Evolutionary conservation across 2,113 vertebrate genomes (phyloP).

Genomic region (Pycnonotus jocosus): DNA sequence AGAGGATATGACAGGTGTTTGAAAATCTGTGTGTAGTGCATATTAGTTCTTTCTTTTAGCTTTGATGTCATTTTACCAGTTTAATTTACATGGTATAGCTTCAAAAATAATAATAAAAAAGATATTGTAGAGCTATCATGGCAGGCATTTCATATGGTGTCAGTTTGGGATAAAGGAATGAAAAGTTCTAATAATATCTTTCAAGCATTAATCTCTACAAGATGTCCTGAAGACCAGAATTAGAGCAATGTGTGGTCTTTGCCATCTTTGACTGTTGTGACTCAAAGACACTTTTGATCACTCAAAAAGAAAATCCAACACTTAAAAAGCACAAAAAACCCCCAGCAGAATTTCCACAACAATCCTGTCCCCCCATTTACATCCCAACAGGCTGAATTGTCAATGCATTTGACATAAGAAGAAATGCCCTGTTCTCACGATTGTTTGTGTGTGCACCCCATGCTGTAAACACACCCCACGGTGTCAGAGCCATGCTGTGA

Average conservation of each 20-base stretch:
- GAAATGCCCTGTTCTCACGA: slow-evolving; percentile 18
- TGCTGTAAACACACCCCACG: neutral
- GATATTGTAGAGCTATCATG: neutral
- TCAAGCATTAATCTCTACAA: slow-evolving; percentile 54
- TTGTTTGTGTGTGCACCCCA: slow-evolving; percentile 16
- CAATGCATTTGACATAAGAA: neutral
- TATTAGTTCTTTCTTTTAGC: neutral
- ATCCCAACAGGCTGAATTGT: slow-evolving; percentile 21
- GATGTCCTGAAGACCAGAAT: slow-evolving; percentile 45
- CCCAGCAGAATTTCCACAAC: slow-evolving; percentile 42
- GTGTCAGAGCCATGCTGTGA: slow-evolving; percentile 38
- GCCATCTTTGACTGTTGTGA: slow-evolving; percentile 27
- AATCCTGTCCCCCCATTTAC: neutral
- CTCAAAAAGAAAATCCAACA: slow-evolving; percentile 25
- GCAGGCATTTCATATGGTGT: slow-evolving; percentile 30
- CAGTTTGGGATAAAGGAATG: slow-evolving; percentile 37
- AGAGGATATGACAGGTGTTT: neutral
- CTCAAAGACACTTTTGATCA: slow-evolving; percentile 58
- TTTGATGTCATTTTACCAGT: neutral
- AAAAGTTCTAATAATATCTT: slow-evolving; percentile 56
- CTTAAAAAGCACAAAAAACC: neutral
- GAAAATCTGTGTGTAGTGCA: neutral
- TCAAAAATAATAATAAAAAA: neutral
- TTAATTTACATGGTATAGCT: slow-evolving; percentile 3
- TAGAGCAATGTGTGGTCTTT: slow-evolving; percentile 53